Percentiles rank a stretch among this genome's conserved stretches.
These are phyloP conservation scores for Enteromius unitaeniatus DNA, from an alignment of 2,797 vertebrate species.

Conservation along the genomic window DNA sequence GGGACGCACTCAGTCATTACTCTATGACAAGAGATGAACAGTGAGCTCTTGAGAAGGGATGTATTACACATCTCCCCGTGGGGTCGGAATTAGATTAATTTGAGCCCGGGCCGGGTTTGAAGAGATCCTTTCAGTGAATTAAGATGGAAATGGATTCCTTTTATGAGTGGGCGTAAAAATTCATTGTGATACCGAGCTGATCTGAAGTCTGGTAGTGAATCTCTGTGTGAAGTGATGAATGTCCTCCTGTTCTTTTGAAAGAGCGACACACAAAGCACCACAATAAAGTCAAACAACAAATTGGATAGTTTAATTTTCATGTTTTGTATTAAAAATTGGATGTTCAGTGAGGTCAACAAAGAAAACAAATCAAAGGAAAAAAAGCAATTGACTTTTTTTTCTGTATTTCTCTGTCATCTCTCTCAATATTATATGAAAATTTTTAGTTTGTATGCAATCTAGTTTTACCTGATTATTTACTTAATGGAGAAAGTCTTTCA, in stretches of 20 bases:
- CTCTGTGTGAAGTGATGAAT: slow-evolving; percentile 40
- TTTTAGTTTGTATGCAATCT: not conserved
- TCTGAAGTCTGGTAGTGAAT: slow-evolving; percentile 43
- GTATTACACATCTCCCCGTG: slow-evolving; percentile 51
- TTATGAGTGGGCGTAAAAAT: slow-evolving; percentile 54
- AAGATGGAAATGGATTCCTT: slow-evolving; percentile 60
- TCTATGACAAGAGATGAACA: slow-evolving; percentile 49
- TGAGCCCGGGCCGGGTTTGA: slow-evolving; percentile 43
- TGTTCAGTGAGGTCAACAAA: slow-evolving; percentile 2
- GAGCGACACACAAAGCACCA: not conserved
- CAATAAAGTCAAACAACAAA: slow-evolving; percentile 17
- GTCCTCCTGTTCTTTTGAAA: not conserved
- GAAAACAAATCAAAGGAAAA: slow-evolving; percentile 6
- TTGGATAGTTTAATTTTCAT: slow-evolving; percentile 23
- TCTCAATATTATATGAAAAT: not conserved
- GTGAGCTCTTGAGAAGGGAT: slow-evolving; percentile 46
- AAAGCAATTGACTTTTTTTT: not conserved
- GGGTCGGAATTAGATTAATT: slow-evolving; percentile 55
- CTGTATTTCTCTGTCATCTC: not conserved
- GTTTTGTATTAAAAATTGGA: slow-evolving; percentile 11
- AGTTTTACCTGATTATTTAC: not conserved
- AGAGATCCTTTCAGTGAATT: slow-evolving; percentile 56
- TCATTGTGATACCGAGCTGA: slow-evolving; percentile 29
- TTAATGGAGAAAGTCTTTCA: not conserved
- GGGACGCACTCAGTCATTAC: slow-evolving; percentile 37